phyloP scores from a whole-genome alignment of 2,888 invertebrate genomes.

The Lypha dubia region DNA sequence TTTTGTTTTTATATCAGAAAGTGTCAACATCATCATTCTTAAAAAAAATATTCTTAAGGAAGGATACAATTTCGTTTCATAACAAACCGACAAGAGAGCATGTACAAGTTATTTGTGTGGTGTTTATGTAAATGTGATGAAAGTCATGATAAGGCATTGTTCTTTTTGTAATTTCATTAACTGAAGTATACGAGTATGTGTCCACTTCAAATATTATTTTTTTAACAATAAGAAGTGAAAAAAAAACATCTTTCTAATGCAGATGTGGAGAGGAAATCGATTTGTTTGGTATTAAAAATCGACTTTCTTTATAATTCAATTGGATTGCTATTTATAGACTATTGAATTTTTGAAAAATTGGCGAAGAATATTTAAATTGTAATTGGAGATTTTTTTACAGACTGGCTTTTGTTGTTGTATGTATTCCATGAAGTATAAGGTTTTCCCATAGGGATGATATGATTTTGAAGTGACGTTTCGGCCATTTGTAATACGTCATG shows the following conservation, averaged over 20 bases:
- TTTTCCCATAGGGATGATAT: too few species aligned
- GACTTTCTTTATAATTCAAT: neutral
- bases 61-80: neutral
- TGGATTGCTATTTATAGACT: neutral
- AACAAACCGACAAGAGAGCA: neutral
- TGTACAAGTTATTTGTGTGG: too few species aligned
- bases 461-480: too few species aligned
- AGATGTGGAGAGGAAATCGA: neutral
- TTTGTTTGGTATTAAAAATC: neutral
- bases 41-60: neutral
- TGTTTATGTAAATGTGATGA: neutral
- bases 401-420: too few species aligned
- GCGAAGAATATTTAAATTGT: neutral
- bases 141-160: slow-evolving; percentile 2
- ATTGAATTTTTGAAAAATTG: neutral
- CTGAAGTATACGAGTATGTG: neutral
- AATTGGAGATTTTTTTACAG: too few species aligned
- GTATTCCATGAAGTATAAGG: too few species aligned
- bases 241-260: neutral
- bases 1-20: neutral
- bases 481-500: too few species aligned
- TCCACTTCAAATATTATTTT: neutral
- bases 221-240: neutral
- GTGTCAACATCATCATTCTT: neutral
- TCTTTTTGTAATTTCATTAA: slow-evolving; percentile 8